A percentile compares a stretch with the other conserved stretches of the same genome.
These are phyloP conservation scores for Podarcis lilfordi DNA, from an alignment of 2,797 vertebrate species.

Conservation along the genomic window DNA sequence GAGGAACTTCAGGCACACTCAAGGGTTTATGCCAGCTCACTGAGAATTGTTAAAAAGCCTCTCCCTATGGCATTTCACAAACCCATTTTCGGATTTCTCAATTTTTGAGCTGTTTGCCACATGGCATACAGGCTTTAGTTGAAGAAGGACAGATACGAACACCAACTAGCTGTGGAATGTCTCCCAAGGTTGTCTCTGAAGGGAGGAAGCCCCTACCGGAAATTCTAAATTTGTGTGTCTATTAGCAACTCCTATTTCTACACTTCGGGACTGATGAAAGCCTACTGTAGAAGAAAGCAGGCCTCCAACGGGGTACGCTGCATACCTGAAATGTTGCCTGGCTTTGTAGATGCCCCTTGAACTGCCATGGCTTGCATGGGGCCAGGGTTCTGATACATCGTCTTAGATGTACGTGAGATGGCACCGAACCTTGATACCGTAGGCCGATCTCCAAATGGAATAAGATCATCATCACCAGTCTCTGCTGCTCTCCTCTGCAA, in stretches of 20 bases:
- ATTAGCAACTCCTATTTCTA: not conserved
- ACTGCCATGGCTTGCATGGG: slow-evolving; percentile 90
- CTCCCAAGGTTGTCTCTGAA: not conserved
- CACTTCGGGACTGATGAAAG: not conserved
- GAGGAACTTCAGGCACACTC: not conserved
- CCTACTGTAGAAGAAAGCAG: not conserved
- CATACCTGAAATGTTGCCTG: slow-evolving; percentile 79
- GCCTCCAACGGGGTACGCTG: rapidly evolving
- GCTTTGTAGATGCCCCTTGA: slow-evolving; percentile 82
- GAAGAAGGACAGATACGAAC: not conserved
- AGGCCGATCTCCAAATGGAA: slow-evolving; percentile 95
- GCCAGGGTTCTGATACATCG: slow-evolving; percentile 91
- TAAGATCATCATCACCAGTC: slow-evolving; percentile 96
- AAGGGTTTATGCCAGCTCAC: not conserved
- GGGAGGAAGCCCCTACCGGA: not conserved
- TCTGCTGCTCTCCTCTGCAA: slow-evolving; percentile 90
- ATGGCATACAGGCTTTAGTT: not conserved
- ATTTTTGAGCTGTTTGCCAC: not conserved
- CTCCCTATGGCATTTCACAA: not conserved
- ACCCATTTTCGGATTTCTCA: not conserved
- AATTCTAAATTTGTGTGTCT: not conserved
- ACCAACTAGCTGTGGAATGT: not conserved
- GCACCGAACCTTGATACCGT: slow-evolving; percentile 97
- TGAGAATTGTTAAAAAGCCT: too few relatives aligned
- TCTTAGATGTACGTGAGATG: slow-evolving; percentile 96